phyloP scores from a whole-genome alignment of 2,888 invertebrate species.

The Conchocele bisecta region DNA sequence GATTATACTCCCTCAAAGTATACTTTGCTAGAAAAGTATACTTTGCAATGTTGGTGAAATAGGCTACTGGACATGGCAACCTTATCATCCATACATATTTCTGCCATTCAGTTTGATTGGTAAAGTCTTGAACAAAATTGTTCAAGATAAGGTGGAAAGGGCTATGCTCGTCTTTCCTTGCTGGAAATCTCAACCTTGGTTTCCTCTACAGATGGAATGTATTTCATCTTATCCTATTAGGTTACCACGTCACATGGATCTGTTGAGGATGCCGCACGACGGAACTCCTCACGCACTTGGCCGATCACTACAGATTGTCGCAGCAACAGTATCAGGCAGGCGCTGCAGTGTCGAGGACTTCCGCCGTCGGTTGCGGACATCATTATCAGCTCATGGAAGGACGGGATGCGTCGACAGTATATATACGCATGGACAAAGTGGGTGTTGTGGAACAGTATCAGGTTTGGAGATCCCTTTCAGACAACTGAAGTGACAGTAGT shows the following conservation, averaged over 20 bases:
- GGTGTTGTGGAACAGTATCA: conserved; percentile 1
- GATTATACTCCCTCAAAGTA: too few relatives aligned
- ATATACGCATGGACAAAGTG: conserved; percentile 8
- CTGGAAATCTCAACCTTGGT: conserved; percentile 51
- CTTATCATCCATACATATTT: too few relatives aligned
- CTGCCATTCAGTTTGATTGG: conserved; percentile 27
- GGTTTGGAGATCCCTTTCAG: background rate
- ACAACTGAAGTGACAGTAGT: background rate
- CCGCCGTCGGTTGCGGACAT: background rate
- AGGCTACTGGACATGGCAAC: too few relatives aligned
- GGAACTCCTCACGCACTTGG: background rate
- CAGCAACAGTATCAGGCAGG: background rate
- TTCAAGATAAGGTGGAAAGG: conserved; percentile 35
- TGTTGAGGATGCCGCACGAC: conserved; percentile 5
- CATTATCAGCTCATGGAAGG: background rate
- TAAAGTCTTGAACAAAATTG: conserved; percentile 40
- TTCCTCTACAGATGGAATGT: conserved; percentile 19
- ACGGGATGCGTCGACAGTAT: conserved; percentile 10
- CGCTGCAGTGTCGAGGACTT: background rate
- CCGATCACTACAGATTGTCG: background rate
- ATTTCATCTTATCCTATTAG: background rate
- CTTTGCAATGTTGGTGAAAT: too few relatives aligned
- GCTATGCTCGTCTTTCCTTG: conserved; percentile 37
- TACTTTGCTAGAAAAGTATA: too few relatives aligned
- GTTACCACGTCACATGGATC: conserved; percentile 4